phyloP scores from a whole-genome alignment of 1,140 invertebrate species.

The Drosophila trapezifrons region DNA sequence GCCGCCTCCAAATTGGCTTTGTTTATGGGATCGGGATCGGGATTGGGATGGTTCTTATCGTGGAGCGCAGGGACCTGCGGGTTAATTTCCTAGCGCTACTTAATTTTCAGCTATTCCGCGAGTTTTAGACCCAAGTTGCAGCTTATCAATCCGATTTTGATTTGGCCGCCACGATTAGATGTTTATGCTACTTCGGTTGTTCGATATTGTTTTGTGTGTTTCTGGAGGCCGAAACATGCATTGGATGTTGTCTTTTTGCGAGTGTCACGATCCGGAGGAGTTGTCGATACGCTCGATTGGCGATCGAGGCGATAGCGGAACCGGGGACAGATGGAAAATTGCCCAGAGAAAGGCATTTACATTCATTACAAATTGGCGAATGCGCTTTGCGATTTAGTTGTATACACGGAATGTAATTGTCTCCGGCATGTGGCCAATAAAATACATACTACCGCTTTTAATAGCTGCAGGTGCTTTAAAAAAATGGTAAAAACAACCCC shows the following conservation, averaged over 20 bases:
- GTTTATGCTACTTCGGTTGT: slow-evolving; percentile 33
- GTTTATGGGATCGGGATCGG: slow-evolving; percentile 67
- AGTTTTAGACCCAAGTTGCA: background rate
- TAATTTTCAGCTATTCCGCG: slow-evolving; percentile 47
- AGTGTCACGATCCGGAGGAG: slow-evolving; percentile 40
- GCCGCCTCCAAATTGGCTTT: slow-evolving; percentile 76
- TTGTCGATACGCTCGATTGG: slow-evolving; percentile 46
- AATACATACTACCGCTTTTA: background rate
- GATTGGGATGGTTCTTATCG: slow-evolving; percentile 64
- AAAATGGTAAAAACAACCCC: background rate
- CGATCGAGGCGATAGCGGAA: slow-evolving; percentile 32
- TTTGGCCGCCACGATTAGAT: slow-evolving; percentile 43
- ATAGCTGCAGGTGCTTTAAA: slow-evolving; percentile 10
- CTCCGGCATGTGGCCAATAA: slow-evolving; percentile 3
- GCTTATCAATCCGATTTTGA: slow-evolving; percentile 52
- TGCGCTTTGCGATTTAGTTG: slow-evolving; percentile 7
- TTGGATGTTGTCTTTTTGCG: slow-evolving; percentile 29
- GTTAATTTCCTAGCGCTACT: slow-evolving; percentile 79
- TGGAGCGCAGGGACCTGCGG: slow-evolving; percentile 67
- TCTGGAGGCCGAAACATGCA: slow-evolving; percentile 20
- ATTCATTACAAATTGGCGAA: slow-evolving; percentile 49
- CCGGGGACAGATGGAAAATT: slow-evolving; percentile 2
- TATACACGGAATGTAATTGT: slow-evolving; percentile 18
- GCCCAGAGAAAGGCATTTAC: slow-evolving; percentile 42
- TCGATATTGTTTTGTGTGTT: slow-evolving; percentile 30